Percentiles rank a stretch among this genome's conserved stretches.
Conservation (phyloP, 2,888 invertebrate genomes). For the Linhomoeus sp. region DNA sequence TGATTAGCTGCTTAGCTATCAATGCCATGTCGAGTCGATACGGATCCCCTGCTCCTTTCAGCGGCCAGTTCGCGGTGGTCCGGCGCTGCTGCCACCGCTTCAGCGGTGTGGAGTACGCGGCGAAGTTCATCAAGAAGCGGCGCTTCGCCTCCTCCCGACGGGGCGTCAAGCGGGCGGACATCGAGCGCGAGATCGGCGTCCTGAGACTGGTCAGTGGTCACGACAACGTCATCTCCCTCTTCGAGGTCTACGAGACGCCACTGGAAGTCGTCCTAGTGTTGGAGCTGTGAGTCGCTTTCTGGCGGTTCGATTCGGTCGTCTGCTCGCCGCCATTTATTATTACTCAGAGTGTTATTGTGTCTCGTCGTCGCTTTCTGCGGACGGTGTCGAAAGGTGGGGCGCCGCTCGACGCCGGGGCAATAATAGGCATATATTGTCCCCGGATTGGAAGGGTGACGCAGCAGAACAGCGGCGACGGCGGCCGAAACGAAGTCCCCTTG, state of each 20-base stretch:
- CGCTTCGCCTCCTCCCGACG: constrained; percentile 35
- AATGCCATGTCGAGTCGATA: too few relatives aligned
- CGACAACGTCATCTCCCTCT: constrained; percentile 42
- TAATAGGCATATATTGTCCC: too few relatives aligned
- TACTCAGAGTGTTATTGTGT: not conserved
- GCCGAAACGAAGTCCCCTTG: too few relatives aligned
- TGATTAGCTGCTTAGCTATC: not conserved
- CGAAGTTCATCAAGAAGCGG: constrained; percentile 43
- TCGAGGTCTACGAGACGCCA: constrained; percentile 43
- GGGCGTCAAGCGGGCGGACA: constrained; percentile 41
- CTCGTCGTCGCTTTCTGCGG: not conserved
- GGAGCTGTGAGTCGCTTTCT: constrained; percentile 35
- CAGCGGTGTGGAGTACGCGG: constrained; percentile 40
- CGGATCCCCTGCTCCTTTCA: constrained; percentile 22
- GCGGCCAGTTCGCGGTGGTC: constrained; percentile 46
- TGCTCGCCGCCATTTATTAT: too few relatives aligned
- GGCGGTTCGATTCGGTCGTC: too few relatives aligned
- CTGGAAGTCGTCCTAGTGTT: constrained; percentile 41
- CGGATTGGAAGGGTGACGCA: too few relatives aligned
- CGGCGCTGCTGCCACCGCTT: constrained; percentile 37
- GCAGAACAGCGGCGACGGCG: too few relatives aligned
- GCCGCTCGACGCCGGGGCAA: too few relatives aligned
- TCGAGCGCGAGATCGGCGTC: constrained; percentile 38
- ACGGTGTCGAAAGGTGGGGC: too few relatives aligned
- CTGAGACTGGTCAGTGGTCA: constrained; percentile 39